A percentile compares a stretch with the other conserved stretches of the same genome.
Conservation (phyloP, 2,888 invertebrate genomes). For the Apantesis nais region DNA sequence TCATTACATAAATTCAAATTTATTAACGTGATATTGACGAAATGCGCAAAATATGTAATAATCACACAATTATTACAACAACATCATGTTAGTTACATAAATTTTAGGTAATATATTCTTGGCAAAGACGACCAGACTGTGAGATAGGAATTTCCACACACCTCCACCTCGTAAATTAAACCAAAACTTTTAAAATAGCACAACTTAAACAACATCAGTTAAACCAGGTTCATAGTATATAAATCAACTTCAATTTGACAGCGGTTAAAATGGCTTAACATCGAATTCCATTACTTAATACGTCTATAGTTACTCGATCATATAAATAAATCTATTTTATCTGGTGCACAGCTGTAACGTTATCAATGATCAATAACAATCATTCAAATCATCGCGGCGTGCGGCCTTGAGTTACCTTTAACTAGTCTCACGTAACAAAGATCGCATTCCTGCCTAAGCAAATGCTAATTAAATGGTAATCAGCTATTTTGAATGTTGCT, state of each 20-base stretch:
- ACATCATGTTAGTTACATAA: not conserved
- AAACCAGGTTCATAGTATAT: not conserved
- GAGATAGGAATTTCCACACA: not conserved
- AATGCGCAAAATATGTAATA: not conserved
- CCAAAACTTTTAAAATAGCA: constrained; percentile 1
- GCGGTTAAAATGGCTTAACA: constrained; percentile 13
- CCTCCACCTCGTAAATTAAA: not conserved
- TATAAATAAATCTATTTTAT: constrained; percentile 12
- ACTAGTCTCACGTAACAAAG: constrained; percentile 34
- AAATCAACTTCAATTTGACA: constrained; percentile 12
- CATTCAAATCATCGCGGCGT: constrained; percentile 41
- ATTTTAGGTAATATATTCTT: not conserved
- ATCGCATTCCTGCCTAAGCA: constrained; percentile 47
- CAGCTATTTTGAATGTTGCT: constrained; percentile 23
- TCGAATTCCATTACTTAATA: constrained; percentile 17
- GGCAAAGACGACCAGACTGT: not conserved
- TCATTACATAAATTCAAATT: not conserved
- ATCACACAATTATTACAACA: not conserved
- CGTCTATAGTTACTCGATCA: not conserved
- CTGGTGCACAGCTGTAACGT: constrained; percentile 30
- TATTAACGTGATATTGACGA: not conserved
- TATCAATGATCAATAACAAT: constrained; percentile 46
- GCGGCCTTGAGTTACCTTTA: constrained; percentile 52
- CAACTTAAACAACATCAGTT: not conserved
- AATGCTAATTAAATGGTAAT: constrained; percentile 60